Percentiles rank a stretch among this genome's conserved stretches.
These are phyloP conservation scores for Drosophila eugracilis DNA, from an alignment of 1,140 invertebrate genomes.

Conservation along the genomic window DNA sequence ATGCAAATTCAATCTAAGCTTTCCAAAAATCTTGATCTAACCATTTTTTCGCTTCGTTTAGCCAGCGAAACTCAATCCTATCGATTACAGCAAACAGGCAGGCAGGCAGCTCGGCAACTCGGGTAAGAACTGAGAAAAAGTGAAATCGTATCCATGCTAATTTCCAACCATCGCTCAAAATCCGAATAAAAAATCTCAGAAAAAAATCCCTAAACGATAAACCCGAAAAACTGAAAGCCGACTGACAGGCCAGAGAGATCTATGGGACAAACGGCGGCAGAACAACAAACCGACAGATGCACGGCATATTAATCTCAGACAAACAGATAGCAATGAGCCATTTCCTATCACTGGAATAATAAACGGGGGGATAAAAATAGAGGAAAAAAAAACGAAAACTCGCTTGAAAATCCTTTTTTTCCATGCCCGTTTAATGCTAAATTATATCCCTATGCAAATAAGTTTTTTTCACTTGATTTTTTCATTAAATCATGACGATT, in stretches of 20 bases:
- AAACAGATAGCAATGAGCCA: conserved; percentile 75
- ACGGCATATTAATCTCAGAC: conserved; percentile 83
- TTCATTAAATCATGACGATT: conserved; percentile 84
- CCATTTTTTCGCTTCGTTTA: conserved; percentile 46
- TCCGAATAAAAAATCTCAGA: conserved; percentile 15
- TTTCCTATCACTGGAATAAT: conserved; percentile 65
- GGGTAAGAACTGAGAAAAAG: conserved; percentile 41
- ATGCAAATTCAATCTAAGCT: neutral
- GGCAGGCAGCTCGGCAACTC: conserved; percentile 4
- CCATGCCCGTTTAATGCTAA: conserved; percentile 76
- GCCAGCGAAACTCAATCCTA: conserved; percentile 48
- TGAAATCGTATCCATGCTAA: conserved; percentile 83
- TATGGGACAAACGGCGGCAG: conserved; percentile 49
- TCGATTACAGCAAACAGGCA: conserved; percentile 53
- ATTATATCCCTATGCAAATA: conserved; percentile 83
- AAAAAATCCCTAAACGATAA: conserved; percentile 29
- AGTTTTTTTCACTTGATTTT: conserved; percentile 79
- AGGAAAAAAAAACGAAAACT: conserved; percentile 56
- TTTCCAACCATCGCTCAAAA: conserved; percentile 66
- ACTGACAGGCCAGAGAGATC: conserved; percentile 64
- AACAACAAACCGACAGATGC: conserved; percentile 76
- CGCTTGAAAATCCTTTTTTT: conserved; percentile 70
- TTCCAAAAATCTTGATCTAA: conserved; percentile 22
- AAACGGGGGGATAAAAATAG: conserved; percentile 27
- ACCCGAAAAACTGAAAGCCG: conserved; percentile 55